Evolutionary conservation across 2,888 invertebrate species (phyloP).

Genomic region (Oscheius myriophilus): DNA sequence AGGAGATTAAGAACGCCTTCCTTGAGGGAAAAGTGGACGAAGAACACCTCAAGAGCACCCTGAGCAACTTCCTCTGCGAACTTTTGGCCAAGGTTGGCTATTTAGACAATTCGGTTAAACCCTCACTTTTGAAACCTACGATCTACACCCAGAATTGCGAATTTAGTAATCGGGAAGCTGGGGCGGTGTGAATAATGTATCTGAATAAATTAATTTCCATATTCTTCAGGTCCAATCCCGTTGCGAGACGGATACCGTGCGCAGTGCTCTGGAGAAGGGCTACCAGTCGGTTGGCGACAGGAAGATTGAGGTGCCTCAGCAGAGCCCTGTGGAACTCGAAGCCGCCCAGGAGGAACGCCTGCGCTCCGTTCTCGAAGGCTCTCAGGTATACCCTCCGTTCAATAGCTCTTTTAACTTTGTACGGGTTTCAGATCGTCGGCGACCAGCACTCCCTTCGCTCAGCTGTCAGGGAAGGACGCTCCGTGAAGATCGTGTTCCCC

Average conservation of each 20-base stretch:
- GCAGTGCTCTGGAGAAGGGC: slow-evolving; percentile 43
- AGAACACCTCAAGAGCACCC: slow-evolving; percentile 46
- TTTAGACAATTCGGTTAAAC: too few species aligned
- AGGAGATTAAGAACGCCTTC: slow-evolving; percentile 49
- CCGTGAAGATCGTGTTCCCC: slow-evolving; percentile 43
- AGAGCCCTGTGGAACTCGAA: slow-evolving; percentile 2
- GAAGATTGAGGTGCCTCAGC: slow-evolving; percentile 10
- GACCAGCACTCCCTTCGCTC: not conserved
- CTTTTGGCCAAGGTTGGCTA: slow-evolving; percentile 54
- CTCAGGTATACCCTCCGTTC: not conserved
- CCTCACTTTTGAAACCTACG: too few species aligned
- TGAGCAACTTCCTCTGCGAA: slow-evolving; percentile 56
- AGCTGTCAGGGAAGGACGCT: slow-evolving; percentile 17
- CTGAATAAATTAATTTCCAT: too few species aligned
- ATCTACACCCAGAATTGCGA: too few species aligned
- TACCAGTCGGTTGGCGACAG: slow-evolving; percentile 37
- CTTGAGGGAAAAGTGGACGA: slow-evolving; percentile 40
- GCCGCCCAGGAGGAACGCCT: slow-evolving; percentile 3
- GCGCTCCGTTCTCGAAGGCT: slow-evolving; percentile 1
- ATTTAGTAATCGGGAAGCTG: too few species aligned
- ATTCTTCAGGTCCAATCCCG: slow-evolving; percentile 37
- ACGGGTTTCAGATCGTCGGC: slow-evolving; percentile 2
- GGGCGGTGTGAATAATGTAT: too few species aligned
- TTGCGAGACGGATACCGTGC: slow-evolving; percentile 51
- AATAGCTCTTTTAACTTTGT: not conserved